Base-by-base conservation (phyloP, 1,140 invertebrate species). In the Daktulosphaira vitifoliae region DNA sequence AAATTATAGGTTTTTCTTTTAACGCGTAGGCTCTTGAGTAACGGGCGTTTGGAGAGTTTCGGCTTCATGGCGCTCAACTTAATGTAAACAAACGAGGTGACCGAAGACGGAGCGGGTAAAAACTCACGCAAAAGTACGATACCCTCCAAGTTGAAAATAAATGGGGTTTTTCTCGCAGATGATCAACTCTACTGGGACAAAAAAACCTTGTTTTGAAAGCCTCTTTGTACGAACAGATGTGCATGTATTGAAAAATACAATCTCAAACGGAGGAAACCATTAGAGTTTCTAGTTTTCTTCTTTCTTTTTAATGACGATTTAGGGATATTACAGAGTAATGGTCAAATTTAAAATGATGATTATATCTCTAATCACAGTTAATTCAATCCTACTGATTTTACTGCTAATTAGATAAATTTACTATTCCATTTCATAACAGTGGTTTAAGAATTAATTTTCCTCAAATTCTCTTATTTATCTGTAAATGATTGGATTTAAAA, bases 141-240 rank as follows among this genome's bases (percentile, higher is more conserved):
- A 48, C 42, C 42, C 42, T 62, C 22, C 11, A 25, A 33, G 56
- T 62, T 48, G 56, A 62, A 62, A 62, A 62, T 62, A 62, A 62
- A 62, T 62, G 25, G 56, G 56, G 42, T 62, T 62, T 62, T 11
- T 48, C 11, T 33, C 9, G 18, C 18, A 62, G 39, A 62, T 20
- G 56, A 62, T 62, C 54, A 44, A 42, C 54, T 59, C 56, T 25
- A 2, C 56, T 22, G 56, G 42, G 56, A 62, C 56, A 62, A 62
- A 62, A 39, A 44, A 62, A 46, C 1, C 56, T 62, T 48, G 56
- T 62, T 62, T 33, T 46, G 42, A 62, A 48, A 62, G 42, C 42
- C 56, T 46, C 56, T 62, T 62, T 62, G 39, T 48, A 38, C 56
- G 42, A 46, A 62, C 56, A 48, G 56, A 62, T 62, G 56, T 59